Base-by-base conservation (phyloP, 2,888 invertebrate genomes). In the Xanthorhoe spadicearia region DNA sequence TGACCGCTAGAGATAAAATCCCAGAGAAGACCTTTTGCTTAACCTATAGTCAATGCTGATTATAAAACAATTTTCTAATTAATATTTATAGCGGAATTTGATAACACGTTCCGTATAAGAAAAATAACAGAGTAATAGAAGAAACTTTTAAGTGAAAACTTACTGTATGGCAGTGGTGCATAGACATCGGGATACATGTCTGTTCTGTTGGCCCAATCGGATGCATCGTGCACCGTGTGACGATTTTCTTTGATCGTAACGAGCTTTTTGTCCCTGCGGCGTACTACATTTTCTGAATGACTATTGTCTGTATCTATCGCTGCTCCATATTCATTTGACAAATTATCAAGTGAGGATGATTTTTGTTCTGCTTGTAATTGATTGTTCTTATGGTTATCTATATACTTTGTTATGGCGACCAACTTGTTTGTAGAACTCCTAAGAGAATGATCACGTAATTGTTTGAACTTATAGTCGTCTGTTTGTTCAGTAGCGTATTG, bases 91-190 rank as follows among this genome's bases (percentile, higher is more conserved):
- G 10, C 18, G 10, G 13, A 48, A 46, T 48, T 55, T 46, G 46
- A 56, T 38, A n/a, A 38, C 10, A 38, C 8, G 35, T n/a, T 46
- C 10, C n/a, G 46, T 46, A 46, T 46, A 43, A 13, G 13, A 43
- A 43, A 38, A 43, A 43, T 2, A 10, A 43, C 13, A 43, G 38
- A 43, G 38, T 13, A 43, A 13, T 13, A 13, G 13, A 17, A 48
- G 48, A 17, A 48, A 48, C 38, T 13, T 43, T 48, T 5, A 48
- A 48, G 48, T 17, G 48, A 15, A 10, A 94, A 96, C 96, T 95
- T 94, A 96, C 96, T 96, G 90, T 96, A 96, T 66, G 96, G 96
- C 75, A 95, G 93, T 74, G 96, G 96, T 72, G 96, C 96, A 85
- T 96, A 96, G 75, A 97, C 94, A 83, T 96, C 94, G 69, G 96